phyloP scores from a whole-genome alignment of 2,797 vertebrate genomes.

The Pseudocheirus occidentalis region DNA sequence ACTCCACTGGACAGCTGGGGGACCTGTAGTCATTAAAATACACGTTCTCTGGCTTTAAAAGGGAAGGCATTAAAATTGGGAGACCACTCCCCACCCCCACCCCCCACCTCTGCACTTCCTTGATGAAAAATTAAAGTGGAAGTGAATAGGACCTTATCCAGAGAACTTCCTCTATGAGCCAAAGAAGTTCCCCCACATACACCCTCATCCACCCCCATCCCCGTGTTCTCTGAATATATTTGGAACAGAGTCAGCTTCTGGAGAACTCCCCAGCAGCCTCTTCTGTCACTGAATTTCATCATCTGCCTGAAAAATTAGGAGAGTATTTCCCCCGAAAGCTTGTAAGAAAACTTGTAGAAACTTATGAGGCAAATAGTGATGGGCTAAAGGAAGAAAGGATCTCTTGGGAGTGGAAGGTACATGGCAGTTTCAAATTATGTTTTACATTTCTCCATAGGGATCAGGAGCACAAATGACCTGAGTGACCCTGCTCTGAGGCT shows the following conservation, averaged over 20 bases:
- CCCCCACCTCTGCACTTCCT: background rate
- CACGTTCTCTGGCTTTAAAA: background rate
- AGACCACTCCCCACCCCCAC: background rate
- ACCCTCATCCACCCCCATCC: background rate
- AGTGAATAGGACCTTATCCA: background rate
- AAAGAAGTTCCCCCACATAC: background rate
- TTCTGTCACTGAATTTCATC: background rate
- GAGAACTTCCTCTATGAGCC: slow-evolving; percentile 1
- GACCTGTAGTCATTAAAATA: background rate
- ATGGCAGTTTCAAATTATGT: background rate
- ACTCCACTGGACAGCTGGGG: background rate
- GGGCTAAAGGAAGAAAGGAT: background rate
- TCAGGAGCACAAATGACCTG: background rate
- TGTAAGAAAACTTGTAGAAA: background rate
- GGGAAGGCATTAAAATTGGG: background rate
- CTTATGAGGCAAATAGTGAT: background rate
- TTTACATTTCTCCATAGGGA: background rate
- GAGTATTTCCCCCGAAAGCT: background rate
- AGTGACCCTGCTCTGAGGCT: background rate
- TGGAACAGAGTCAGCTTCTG: slow-evolving; percentile 1
- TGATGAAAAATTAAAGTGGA: background rate
- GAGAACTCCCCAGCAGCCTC: background rate
- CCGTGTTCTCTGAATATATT: background rate
- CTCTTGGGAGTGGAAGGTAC: background rate
- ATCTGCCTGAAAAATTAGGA: background rate